A percentile compares a stretch with the other conserved stretches of the same genome.
phyloP scores from a whole-genome alignment of 92 coral and sea anemone species.

The Palythoa caribaeorum region DNA sequence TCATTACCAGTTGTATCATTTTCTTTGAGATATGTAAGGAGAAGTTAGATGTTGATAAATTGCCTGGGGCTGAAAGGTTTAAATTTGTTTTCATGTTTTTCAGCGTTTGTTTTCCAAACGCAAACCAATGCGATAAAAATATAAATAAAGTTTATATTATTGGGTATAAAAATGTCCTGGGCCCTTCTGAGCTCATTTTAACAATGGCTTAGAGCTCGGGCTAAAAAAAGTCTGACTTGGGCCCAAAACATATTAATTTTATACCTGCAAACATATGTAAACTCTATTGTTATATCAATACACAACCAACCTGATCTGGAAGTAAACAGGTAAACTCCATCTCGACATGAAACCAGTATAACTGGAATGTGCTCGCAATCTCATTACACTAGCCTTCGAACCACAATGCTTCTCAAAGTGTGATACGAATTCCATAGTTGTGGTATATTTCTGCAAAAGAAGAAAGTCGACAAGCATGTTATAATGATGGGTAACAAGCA shows the following conservation, averaged over 20 bases:
- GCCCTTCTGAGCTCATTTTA: too few relatives aligned
- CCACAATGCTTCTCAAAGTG: constrained; percentile 93
- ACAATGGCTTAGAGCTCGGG: not conserved
- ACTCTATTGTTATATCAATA: not conserved
- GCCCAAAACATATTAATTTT: not conserved
- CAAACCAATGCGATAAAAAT: too few relatives aligned
- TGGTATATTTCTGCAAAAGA: constrained; percentile 79
- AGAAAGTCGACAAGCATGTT: too few relatives aligned
- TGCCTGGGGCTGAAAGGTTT: too few relatives aligned
- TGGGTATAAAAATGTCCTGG: too few relatives aligned
- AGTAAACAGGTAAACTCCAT: constrained; percentile 99
- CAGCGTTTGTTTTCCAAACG: too few relatives aligned
- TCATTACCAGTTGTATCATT: too few relatives aligned
- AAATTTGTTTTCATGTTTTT: too few relatives aligned
- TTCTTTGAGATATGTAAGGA: too few relatives aligned
- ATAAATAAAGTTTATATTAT: too few relatives aligned
- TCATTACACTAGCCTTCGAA: constrained; percentile 88
- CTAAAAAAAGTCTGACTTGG: not conserved
- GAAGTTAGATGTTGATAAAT: too few relatives aligned
- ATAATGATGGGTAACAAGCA: not conserved
- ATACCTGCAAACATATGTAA: too few relatives aligned
- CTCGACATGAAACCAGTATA: constrained; percentile 85
- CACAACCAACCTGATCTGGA: constrained; percentile 89
- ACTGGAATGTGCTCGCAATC: constrained; percentile 87
- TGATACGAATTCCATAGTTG: constrained; percentile 89